Evolutionary conservation across 2,113 vertebrate species (phyloP).

Genomic region (Cinclus mexicanus): DNA sequence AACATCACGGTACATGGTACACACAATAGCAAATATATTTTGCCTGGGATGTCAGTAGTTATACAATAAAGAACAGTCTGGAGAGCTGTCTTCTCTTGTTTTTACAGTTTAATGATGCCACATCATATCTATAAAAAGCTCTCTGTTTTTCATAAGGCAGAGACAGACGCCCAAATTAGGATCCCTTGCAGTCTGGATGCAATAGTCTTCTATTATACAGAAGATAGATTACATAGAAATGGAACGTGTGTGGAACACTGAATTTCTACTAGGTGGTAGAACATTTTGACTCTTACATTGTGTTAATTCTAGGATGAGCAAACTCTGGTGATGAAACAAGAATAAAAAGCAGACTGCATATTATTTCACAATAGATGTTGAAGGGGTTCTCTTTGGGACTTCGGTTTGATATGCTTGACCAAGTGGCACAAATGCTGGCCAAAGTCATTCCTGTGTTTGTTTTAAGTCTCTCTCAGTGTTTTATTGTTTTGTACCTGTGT

Average conservation of each 20-base stretch:
- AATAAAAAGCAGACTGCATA: not conserved
- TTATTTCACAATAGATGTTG: not conserved
- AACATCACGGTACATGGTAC: not conserved
- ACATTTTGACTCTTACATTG: not conserved
- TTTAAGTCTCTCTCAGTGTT: not conserved
- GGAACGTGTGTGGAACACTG: not conserved
- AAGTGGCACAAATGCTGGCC: not conserved
- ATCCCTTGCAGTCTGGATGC: not conserved
- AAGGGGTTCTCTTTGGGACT: not conserved
- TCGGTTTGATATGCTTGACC: not conserved
- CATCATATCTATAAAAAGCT: not conserved
- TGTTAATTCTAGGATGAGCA: not conserved
- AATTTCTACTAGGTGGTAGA: not conserved
- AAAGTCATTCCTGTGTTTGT: not conserved
- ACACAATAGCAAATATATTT: not conserved
- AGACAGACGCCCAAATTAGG: not conserved
- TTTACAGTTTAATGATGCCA: not conserved
- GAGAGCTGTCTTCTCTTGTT: not conserved
- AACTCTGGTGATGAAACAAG: not conserved
- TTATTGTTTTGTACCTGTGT: not conserved
- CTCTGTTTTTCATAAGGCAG: not conserved
- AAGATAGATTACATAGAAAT: not conserved
- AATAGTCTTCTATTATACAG: not conserved
- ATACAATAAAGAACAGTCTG: not conserved
- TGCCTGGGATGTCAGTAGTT: not conserved